Evolutionary conservation across 2,888 invertebrate species (phyloP).

Genomic region (Digitonthophagus gazella): DNA sequence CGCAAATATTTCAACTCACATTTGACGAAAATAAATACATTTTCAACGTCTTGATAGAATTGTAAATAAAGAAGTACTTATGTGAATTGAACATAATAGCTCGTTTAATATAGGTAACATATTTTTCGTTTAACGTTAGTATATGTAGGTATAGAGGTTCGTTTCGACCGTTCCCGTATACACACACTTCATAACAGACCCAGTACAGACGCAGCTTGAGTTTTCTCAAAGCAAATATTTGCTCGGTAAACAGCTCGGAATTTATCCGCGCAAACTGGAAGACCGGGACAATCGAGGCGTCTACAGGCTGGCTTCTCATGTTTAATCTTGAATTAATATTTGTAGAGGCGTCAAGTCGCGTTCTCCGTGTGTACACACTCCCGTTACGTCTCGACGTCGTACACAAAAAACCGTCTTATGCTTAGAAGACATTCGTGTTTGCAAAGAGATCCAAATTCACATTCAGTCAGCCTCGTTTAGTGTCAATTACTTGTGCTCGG

Average conservation of each 20-base stretch:
- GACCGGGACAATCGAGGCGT: background rate
- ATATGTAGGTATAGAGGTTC: background rate
- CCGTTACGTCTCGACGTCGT: background rate
- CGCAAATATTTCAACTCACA: too few species aligned
- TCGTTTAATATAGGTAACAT: too few species aligned
- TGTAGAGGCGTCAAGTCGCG: background rate
- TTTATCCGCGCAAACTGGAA: conserved; percentile 10
- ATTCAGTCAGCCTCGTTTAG: too few species aligned
- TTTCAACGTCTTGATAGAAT: too few species aligned
- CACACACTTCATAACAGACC: background rate
- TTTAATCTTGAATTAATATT: background rate
- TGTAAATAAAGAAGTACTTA: too few species aligned
- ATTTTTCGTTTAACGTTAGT: too few species aligned
- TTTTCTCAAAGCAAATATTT: conserved; percentile 7
- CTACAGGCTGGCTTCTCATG: background rate
- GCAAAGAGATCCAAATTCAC: too few species aligned
- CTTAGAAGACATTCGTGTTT: too few species aligned
- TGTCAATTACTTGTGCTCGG: too few species aligned
- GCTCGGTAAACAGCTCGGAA: conserved; percentile 7
- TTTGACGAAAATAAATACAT: too few species aligned
- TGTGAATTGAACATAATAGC: too few species aligned
- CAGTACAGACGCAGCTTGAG: background rate
- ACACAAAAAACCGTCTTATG: too few species aligned
- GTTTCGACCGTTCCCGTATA: background rate
- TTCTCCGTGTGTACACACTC: background rate